Evolutionary conservation across 2,888 invertebrate genomes (phyloP), one percentile per base, ranked within the genome.

Genomic region (Trilocha varians): DNA sequence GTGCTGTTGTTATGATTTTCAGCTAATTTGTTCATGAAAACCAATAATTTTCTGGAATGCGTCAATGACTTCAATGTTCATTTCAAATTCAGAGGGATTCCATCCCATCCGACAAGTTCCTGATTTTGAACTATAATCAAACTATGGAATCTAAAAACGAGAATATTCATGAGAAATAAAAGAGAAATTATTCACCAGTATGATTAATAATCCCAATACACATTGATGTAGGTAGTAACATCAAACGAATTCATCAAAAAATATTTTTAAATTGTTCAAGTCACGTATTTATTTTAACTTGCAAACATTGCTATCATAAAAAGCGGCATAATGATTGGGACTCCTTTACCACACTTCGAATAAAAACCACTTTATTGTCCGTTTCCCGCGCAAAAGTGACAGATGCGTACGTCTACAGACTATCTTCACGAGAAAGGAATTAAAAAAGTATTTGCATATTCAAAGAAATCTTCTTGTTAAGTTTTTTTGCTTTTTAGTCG

Each of bases 361-460:
- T 9, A 25, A 25, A 25, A 25, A 25, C n/a, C 13, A 32, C 25
- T 38, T 38, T 38, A 42, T 42, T 38, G 38, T 42, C 33, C 38
- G 38, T 42, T 42, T 38, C 38, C 41, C 68, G 57, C 65, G 67
- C 71, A 78, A 79, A 74, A 74, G 82, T 80, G 82, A 80, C 84
- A 84, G 84, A 84, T 83, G 84, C 75, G 63, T 75, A 79, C 64
- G 54, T 55, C 50, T 59, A 49, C 50, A 58, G 53, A 58, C 59
- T 40, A 38, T 40, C 32, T 25, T 25, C 25, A 25, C 25, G 25
- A 25, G 25, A 25, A 25, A 55, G 55, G 57, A 55, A 61, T 55
- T 62, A 57, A 49, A 52, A 52, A 47, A 79, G 80, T 79, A 82
- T 83, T 80, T 83, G 83, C 83, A 83, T 83, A 82, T 73, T 70